These are phyloP conservation scores for Cryptophagus acutangulus DNA, from an alignment of 2,888 invertebrate genomes.

Conservation along the genomic window DNA sequence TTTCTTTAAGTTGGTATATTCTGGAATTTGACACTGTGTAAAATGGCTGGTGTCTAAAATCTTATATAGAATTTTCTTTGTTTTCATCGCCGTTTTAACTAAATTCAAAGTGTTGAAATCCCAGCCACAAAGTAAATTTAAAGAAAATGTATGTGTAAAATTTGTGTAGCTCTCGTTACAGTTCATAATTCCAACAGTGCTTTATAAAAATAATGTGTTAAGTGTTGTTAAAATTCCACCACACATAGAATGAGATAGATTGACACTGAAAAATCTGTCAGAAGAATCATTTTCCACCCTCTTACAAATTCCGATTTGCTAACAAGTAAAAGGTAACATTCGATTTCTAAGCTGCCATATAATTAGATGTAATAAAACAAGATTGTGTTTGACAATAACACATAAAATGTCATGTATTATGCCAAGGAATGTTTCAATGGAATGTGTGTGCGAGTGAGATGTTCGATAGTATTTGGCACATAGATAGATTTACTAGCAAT, in stretches of 20 bases:
- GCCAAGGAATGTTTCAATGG: constrained; percentile 40
- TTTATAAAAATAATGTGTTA: constrained; percentile 9
- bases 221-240: constrained; percentile 44
- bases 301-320: constrained; percentile 38
- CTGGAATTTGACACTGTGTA: constrained; percentile 49
- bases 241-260: constrained; percentile 44
- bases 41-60: constrained; percentile 49
- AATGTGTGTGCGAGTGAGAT: constrained; percentile 40
- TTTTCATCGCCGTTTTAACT: constrained; percentile 46
- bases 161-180: too few species aligned
- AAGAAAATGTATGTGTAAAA: too few species aligned
- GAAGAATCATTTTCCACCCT: too few species aligned
- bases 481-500: constrained; percentile 35
- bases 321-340: constrained; percentile 41
- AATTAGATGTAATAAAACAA: constrained; percentile 18
- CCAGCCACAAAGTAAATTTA: constrained; percentile 17
- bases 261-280: constrained; percentile 45
- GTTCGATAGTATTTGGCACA: constrained; percentile 44
- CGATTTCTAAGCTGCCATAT: constrained; percentile 20
- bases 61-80: constrained; percentile 48
- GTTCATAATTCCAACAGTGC: not conserved
- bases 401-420: constrained; percentile 32
- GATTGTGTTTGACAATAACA: constrained; percentile 14
- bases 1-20: constrained; percentile 39
- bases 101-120: constrained; percentile 38